Conservation (phyloP, 2,113 vertebrate species). For the Tachysurus fulvidraco region DNA sequence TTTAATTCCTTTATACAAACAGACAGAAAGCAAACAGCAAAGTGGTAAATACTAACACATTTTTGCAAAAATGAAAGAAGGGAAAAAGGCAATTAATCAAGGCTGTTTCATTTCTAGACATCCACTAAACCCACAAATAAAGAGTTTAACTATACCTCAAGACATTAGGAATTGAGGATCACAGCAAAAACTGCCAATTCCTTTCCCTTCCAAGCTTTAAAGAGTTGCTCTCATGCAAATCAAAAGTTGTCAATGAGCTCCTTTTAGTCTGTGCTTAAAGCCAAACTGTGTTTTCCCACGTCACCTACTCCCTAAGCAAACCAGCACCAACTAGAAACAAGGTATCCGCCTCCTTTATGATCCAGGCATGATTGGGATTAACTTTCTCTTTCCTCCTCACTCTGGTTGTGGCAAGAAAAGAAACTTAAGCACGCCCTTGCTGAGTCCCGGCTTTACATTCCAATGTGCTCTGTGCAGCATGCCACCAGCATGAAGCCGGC, state of each 20-base stretch:
- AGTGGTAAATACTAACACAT: no score
- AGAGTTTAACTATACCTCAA: slow-evolving; percentile 4
- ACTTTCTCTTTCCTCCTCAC: slow-evolving; percentile 60
- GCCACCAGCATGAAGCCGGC: not conserved
- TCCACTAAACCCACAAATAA: not conserved
- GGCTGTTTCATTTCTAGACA: not conserved
- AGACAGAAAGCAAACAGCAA: not conserved
- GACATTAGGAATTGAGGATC: not conserved
- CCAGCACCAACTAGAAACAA: slow-evolving; percentile 31
- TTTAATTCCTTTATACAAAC: not conserved
- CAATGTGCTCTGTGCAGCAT: not conserved
- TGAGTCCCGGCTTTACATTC: slow-evolving; percentile 14
- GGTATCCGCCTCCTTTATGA: slow-evolving; percentile 32
- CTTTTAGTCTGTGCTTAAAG: not conserved
- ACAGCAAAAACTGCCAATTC: slow-evolving; percentile 10
- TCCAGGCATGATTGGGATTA: slow-evolving; percentile 44
- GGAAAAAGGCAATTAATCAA: not conserved
- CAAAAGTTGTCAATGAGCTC: not conserved
- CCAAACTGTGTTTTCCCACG: not conserved
- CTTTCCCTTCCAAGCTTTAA: not conserved
- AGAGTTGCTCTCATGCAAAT: not conserved
- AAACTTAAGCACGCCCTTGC: slow-evolving; percentile 66
- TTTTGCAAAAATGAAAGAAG: no score
- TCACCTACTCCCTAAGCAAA: slow-evolving; percentile 41
- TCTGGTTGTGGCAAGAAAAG: slow-evolving; percentile 56